Evolutionary conservation across 2,113 vertebrate species (phyloP).

Genomic region (human): GRCh38 chrX:108024501-108025000

Average conservation of each 20-base stretch:
- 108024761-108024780: not conserved
- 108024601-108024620: not conserved
- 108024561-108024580: not conserved
- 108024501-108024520: not conserved
- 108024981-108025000: no score
- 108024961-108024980: not conserved
- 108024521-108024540: not conserved
- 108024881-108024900: not conserved
- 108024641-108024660: not conserved
- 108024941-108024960: not conserved
- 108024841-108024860: not conserved
- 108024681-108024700: not conserved
- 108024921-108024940: not conserved
- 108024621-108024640: not conserved
- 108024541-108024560: not conserved
- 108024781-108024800: not conserved
- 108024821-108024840: not conserved
- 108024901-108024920: not conserved
- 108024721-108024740: not conserved
- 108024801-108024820: not conserved
- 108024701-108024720: not conserved
- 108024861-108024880: not conserved
- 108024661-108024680: not conserved
- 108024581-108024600: not conserved
- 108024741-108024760: not conserved